These are phyloP conservation scores for Pygocentrus nattereri DNA, from an alignment of 2,797 vertebrate species.

Conservation along the genomic window DNA sequence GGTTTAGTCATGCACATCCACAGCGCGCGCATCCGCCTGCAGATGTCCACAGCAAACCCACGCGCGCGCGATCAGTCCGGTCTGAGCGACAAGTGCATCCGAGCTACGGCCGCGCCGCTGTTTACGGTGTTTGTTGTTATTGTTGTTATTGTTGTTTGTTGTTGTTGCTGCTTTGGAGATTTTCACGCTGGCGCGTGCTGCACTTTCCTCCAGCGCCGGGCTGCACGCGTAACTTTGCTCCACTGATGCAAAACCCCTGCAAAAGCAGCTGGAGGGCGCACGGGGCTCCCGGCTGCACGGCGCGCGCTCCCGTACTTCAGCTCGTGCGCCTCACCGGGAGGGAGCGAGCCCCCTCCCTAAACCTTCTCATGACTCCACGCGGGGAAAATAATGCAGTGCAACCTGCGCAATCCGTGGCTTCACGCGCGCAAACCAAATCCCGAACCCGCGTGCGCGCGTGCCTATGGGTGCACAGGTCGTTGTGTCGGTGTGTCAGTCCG, in stretches of 20 bases:
- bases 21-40: not conserved
- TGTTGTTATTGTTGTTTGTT: not conserved
- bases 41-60: not conserved
- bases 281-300: no score
- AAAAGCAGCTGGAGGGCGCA: not conserved
- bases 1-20: not conserved
- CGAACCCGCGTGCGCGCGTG: not conserved
- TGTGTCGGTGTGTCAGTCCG: not conserved
- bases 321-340: not conserved
- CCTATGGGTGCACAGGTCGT: not conserved
- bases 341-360: not conserved
- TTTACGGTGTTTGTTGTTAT: not conserved
- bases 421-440: not conserved
- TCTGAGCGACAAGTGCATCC: not conserved
- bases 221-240: not conserved
- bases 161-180: no score
- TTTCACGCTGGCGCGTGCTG: not conserved
- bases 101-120: not conserved
- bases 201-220: not conserved
- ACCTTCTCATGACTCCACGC: not conserved
- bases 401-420: no score
- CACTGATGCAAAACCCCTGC: not conserved
- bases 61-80: no score
- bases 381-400: not conserved
- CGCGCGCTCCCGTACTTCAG: constrained; percentile 1